Base-by-base conservation (phyloP, 1,140 invertebrate species). In the Zophobas morio region DNA sequence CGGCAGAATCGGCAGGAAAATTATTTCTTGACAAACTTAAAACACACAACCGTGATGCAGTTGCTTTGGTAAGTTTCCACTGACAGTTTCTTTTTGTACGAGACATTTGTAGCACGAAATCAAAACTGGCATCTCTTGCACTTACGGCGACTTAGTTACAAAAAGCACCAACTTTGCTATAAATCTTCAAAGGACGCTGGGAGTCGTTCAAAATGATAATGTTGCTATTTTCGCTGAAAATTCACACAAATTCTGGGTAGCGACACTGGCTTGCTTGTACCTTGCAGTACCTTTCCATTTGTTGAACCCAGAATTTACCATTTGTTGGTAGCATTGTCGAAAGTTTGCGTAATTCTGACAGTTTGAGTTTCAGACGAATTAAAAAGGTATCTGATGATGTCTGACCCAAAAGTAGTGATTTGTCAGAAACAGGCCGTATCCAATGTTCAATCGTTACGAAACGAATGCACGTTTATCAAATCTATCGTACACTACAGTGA, bases 341-440 rank as follows among this genome's bases (percentile, higher is more conserved):
- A 57, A 32, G 1, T 39, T 39, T 60, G 36, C 1, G 3, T 37
- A n/a, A 6, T n/a, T 6, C 5, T 53, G 20, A 53, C 20, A 2
- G 49, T 20, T 53, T 6, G 5, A 60, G 33, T 60, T 60, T 37
- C 8, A 60, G 56, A 60, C 35, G 56, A 60, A 60, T 36, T 60
- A n/a, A 60, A 60, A 37, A 32, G 36, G 1, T 60, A 37, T 39
- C 36, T 60, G 34, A 6, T n/a, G n/a, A 36, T 60, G 35, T 60
- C 56, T 20, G 1, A 20, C n/a, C 56, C 56, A 6, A 60, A 39
- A 60, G 0, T 60, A 39, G 35, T 60, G 34, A 35, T 60, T 60
- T 39, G 36, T 39, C 1, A 4, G 33, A 3, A 1, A 1, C 5
- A 36, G 33, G 56, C 56, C 1, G 1, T 60, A 60, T 8, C 35